phyloP scores from a whole-genome alignment of 2,888 invertebrate species.

The Cantharis nigra region DNA sequence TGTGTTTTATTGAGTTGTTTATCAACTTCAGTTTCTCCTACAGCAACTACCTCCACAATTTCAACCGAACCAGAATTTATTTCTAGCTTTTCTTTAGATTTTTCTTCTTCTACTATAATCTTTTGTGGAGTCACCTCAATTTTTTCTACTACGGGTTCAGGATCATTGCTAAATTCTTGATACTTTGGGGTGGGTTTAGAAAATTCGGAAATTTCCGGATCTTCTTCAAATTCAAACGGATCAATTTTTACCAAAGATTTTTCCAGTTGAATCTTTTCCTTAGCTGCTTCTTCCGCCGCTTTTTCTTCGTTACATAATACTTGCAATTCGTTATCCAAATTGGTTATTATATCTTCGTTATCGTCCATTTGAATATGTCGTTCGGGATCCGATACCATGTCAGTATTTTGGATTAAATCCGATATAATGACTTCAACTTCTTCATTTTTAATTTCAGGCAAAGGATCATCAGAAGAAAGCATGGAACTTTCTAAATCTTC shows the following conservation, averaged over 20 bases:
- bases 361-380: constrained; percentile 52
- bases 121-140: constrained; percentile 9
- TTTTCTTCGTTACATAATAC: constrained; percentile 48
- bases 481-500: constrained; percentile 57
- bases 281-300: constrained; percentile 40
- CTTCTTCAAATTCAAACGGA: constrained; percentile 56
- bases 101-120: constrained; percentile 27
- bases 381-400: constrained; percentile 53
- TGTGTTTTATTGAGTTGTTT: constrained; percentile 50
- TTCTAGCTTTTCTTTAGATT: constrained; percentile 19
- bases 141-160: constrained; percentile 6
- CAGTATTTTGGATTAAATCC: constrained; percentile 60
- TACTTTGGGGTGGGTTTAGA: constrained; percentile 31
- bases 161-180: constrained; percentile 25
- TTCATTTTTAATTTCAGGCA: constrained; percentile 60
- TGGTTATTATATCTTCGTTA: constrained; percentile 53
- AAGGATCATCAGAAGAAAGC: constrained; percentile 56
- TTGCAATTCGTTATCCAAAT: constrained; percentile 50
- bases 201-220: constrained; percentile 47
- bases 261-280: constrained; percentile 32
- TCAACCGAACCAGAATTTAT: constrained; percentile 47
- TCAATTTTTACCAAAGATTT: constrained; percentile 41
- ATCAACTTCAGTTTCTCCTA: constrained; percentile 52
- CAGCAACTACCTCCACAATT: constrained; percentile 55
- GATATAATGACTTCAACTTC: constrained; percentile 61